Conservation (phyloP, 2,888 invertebrate species). For the Dryocosmus kuriphilus region DNA sequence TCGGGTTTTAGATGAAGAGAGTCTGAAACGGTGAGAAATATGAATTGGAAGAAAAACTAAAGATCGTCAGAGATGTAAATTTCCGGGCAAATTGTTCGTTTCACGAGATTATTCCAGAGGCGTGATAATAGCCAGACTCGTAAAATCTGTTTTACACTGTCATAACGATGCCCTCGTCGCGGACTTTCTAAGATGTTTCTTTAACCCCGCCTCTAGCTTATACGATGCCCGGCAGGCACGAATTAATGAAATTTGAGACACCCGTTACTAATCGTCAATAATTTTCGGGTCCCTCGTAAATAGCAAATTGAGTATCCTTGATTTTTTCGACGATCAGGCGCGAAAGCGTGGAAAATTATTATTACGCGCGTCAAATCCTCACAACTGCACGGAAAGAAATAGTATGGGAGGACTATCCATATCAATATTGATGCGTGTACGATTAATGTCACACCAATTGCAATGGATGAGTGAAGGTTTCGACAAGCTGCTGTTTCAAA, state of each 20-base stretch:
- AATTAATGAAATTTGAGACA: constrained; percentile 19
- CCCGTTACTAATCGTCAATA: constrained; percentile 29
- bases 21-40: constrained; percentile 14
- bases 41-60: constrained; percentile 9
- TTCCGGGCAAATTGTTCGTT: constrained; percentile 25
- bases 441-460: no score
- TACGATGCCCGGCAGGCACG: constrained; percentile 4
- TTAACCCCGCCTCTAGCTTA: constrained; percentile 21
- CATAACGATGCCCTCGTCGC: constrained; percentile 57
- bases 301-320: constrained; percentile 10
- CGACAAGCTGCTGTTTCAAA: no score
- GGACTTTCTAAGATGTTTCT: constrained; percentile 50
- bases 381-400: no score
- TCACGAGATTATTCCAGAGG: constrained; percentile 40
- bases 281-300: constrained; percentile 21
- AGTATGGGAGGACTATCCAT: no score
- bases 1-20: constrained; percentile 17
- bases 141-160: constrained; percentile 61
- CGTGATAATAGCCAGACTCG: constrained; percentile 58
- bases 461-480: no score
- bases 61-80: constrained; percentile 22
- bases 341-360: constrained; percentile 34
- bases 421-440: no score
- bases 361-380: not conserved
- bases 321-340: constrained; percentile 7